Base-by-base conservation (phyloP, 2,113 vertebrate genomes). In the Chloroceryle aenea region DNA sequence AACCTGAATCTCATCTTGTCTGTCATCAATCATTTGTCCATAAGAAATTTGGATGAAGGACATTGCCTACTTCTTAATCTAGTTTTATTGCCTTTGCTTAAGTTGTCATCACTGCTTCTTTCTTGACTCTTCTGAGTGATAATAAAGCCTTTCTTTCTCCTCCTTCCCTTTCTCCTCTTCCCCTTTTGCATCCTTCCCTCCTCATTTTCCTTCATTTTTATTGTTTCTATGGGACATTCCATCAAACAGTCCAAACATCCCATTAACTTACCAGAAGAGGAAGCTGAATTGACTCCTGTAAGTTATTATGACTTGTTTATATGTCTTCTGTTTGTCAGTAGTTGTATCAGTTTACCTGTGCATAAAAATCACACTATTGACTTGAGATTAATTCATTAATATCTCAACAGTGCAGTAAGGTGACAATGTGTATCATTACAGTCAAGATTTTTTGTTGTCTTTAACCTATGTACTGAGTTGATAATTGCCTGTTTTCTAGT, bases 231-330 rank as follows among this genome's bases (percentile, higher is more conserved):
- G 94, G 98, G 97, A 97, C 97, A 98, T 95, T 94, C 97, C 97
- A 97, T 98, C 97, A 98, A 94, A 95, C 96, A 98, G 76, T 97
- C 98, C 98, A 98, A 98, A 72, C 98, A 91, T 90, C 98, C 98
- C 84, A 98, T 97, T 97, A 98, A 98, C 98, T 98, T 99, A 97
- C 87, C 98, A 95, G 98, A 98, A 86, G 97, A 97, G 36, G 98
- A 98, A 97, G 93, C 97, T 64, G 98, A 99, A 85, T 97, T 97
- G 96, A 97, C 97, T 96, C 98, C 98, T 98, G 98, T 99, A 99
- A 99, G 98, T 99, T 96, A 34, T 92, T 68, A 48, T 55, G 17
- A 67, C 22, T 18, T 83, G 23, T 61, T 13, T 82, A 22, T 59
- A 16, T 64, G 40, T 32, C 19, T 85, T 63, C 26, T 38, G 10